These are phyloP conservation scores for Artibeus jamaicensis DNA, from an alignment of 2,797 vertebrate species.

Conservation along the genomic window DNA sequence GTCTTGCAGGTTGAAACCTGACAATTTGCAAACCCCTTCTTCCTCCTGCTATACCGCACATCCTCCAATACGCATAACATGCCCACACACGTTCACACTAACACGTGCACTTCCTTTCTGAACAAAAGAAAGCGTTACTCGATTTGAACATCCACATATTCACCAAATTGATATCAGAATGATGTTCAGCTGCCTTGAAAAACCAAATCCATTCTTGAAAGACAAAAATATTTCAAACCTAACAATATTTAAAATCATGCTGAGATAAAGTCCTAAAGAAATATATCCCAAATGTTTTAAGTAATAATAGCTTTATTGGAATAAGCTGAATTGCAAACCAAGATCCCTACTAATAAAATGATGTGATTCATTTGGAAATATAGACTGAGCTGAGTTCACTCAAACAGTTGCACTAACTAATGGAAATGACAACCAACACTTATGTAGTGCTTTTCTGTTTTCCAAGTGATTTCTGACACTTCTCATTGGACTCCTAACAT, in stretches of 20 bases:
- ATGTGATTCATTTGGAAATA: not conserved
- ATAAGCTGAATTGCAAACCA: not conserved
- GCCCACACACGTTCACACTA: not conserved
- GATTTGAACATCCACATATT: not conserved
- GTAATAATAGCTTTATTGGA: not conserved
- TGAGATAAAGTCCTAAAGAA: not conserved
- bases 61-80: not conserved
- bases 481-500: not conserved
- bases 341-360: not conserved
- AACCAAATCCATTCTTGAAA: constrained; percentile 15
- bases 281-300: not conserved
- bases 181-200: not conserved
- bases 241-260: not conserved
- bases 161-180: not conserved
- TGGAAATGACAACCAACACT: not conserved
- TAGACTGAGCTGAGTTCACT: not conserved
- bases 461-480: not conserved
- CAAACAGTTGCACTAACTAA: not conserved
- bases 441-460: not conserved
- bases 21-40: not conserved
- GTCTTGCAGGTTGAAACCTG: no score
- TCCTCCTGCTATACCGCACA: not conserved
- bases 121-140: not conserved
- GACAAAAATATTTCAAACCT: not conserved
- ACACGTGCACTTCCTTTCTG: not conserved